These are phyloP conservation scores for Cecropterus lyciades DNA, from an alignment of 1,140 invertebrate genomes.

Conservation along the genomic window DNA sequence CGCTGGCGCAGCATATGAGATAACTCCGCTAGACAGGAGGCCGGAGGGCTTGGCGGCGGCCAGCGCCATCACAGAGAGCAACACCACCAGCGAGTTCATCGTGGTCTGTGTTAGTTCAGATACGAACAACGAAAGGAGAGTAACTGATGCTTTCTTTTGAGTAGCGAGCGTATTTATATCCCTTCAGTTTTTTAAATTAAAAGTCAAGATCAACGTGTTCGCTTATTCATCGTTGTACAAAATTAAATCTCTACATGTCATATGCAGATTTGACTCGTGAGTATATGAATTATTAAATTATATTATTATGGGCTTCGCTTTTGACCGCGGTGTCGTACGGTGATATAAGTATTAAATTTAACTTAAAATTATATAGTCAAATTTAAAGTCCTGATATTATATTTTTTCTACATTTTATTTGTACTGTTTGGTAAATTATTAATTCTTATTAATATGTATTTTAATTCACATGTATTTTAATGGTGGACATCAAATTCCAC, in stretches of 20 bases:
- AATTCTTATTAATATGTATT: too few relatives aligned
- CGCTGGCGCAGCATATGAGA: conserved; percentile 48
- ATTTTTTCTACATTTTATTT: too few relatives aligned
- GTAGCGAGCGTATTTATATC: conserved; percentile 69
- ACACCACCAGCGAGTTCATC: conserved; percentile 84
- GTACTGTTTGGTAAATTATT: too few relatives aligned
- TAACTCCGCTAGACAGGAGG: conserved; percentile 26
- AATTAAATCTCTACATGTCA: conserved; percentile 21
- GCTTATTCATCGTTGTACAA: conserved; percentile 44
- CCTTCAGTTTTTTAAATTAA: conserved; percentile 51
- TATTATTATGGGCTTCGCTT: background rate
- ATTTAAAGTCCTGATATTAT: too few relatives aligned
- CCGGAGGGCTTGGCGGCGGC: conserved; percentile 74
- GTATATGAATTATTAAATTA: conserved; percentile 4
- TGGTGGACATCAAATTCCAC: too few relatives aligned
- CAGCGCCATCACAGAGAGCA: conserved; percentile 83
- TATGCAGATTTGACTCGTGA: conserved; percentile 9
- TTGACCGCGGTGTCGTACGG: background rate
- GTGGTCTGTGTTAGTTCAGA: conserved; percentile 82
- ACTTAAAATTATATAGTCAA: too few relatives aligned
- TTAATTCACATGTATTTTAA: too few relatives aligned
- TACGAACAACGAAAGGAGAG: conserved; percentile 54
- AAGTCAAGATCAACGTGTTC: conserved; percentile 73
- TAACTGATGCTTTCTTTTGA: conserved; percentile 74
- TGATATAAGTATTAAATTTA: too few relatives aligned